Evolutionary conservation across 2,888 invertebrate genomes (phyloP).

Genomic region (Brassicogethes aeneus): DNA sequence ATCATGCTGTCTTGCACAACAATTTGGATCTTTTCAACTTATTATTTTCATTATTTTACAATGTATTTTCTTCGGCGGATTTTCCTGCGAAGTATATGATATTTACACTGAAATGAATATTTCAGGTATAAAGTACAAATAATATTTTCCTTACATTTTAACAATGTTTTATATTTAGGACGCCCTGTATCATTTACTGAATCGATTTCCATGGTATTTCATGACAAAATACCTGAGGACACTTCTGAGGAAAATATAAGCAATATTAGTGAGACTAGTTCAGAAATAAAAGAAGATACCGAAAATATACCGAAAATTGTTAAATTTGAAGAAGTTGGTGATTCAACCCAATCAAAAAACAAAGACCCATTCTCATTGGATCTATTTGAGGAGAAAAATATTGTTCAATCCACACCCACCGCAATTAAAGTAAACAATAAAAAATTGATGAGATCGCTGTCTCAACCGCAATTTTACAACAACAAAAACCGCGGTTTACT

Average conservation of each 20-base stretch:
- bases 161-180: slow-evolving; percentile 19
- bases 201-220: slow-evolving; percentile 24
- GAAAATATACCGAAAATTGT: slow-evolving; percentile 5
- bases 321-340: slow-evolving; percentile 7
- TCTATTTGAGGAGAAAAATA: slow-evolving; percentile 30
- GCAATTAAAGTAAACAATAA: too few species aligned
- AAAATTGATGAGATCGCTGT: slow-evolving; percentile 33
- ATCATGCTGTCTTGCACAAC: slow-evolving; percentile 65
- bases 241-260: slow-evolving; percentile 2
- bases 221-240: slow-evolving; percentile 17
- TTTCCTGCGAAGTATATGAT: slow-evolving; percentile 52
- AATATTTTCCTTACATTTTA: too few species aligned
- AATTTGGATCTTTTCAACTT: slow-evolving; percentile 68
- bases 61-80: slow-evolving; percentile 56
- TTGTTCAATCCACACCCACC: too few species aligned
- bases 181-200: slow-evolving; percentile 26
- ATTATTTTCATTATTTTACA: slow-evolving; percentile 63
- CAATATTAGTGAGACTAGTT: too few species aligned
- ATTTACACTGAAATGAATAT: slow-evolving; percentile 45
- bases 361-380: slow-evolving; percentile 35
- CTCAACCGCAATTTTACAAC: slow-evolving; percentile 30
- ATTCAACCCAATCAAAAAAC: neutral
- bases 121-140: slow-evolving; percentile 39
- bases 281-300: too few species aligned
- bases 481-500: slow-evolving; percentile 10